A percentile compares a stretch with the other conserved stretches of the same genome.
Conservation (phyloP, 2,888 invertebrate genomes). For the Papilio gigon region DNA sequence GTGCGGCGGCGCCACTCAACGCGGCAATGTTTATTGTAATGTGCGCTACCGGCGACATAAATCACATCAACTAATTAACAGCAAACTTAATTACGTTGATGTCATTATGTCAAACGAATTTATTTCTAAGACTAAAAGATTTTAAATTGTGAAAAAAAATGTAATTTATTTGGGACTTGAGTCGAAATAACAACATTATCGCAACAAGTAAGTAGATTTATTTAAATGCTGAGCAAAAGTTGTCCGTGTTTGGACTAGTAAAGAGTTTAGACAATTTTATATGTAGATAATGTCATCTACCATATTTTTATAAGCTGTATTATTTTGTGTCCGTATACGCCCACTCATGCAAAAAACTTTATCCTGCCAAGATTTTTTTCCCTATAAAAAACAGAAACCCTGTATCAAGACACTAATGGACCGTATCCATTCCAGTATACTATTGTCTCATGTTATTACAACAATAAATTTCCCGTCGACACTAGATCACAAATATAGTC, state of each 20-base stretch:
- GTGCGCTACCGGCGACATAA: background rate
- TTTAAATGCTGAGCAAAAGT: no score
- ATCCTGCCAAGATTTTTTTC: background rate
- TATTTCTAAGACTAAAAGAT: background rate
- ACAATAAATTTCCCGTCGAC: constrained; percentile 1
- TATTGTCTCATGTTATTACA: constrained; percentile 5
- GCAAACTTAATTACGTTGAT: background rate
- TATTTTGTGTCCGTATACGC: background rate
- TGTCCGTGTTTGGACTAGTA: background rate
- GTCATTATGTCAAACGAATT: background rate
- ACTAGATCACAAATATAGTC: constrained; percentile 30
- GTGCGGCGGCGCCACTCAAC: constrained; percentile 4
- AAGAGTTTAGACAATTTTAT: background rate
- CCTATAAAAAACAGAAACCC: background rate
- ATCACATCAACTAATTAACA: background rate
- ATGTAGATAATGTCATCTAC: no score
- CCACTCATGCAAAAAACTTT: background rate
- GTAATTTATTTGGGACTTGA: no score
- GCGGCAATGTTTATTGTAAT: constrained; percentile 10
- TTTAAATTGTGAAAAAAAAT: background rate
- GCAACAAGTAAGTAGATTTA: no score
- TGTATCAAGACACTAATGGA: constrained; percentile 13
- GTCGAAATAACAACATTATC: background rate
- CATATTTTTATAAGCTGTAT: no score
- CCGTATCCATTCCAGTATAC: background rate